Evolutionary conservation across 53 echinoderm and acorn worm species (phyloP).

Genomic region (Crossaster papposus): DNA sequence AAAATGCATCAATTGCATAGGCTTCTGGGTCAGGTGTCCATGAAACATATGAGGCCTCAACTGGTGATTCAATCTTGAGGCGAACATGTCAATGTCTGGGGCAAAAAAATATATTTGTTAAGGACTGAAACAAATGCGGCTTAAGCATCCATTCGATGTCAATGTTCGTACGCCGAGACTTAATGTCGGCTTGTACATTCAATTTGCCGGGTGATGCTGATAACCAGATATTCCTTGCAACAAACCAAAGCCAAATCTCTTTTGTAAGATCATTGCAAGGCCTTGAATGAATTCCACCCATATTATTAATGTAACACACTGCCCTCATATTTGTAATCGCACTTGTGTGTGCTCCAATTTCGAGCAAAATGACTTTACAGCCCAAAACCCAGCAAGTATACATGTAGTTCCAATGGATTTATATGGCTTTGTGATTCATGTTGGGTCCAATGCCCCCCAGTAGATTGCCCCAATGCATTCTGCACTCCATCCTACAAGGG

Average conservation of each 20-base stretch:
- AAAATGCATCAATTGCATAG: no score
- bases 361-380: slow-evolving; percentile 29
- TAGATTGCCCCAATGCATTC: background rate
- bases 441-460: slow-evolving; percentile 15
- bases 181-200: no score
- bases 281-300: slow-evolving; percentile 64
- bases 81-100: no score
- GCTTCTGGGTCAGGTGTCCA: no score
- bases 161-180: no score
- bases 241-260: slow-evolving; percentile 42
- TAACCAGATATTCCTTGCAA: background rate
- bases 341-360: background rate
- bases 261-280: background rate
- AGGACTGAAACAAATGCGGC: no score
- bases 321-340: background rate
- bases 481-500: no score
- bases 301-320: slow-evolving; percentile 49
- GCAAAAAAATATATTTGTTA: no score
- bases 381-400: background rate
- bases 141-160: no score
- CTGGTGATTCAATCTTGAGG: no score
- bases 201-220: no score
- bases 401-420: slow-evolving; percentile 6
- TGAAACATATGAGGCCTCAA: no score
- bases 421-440: slow-evolving; percentile 2